Percentiles rank a stretch among this genome's conserved stretches.
Conservation (phyloP, 2,113 vertebrate genomes). For the Myrmophylax atrothorax region DNA sequence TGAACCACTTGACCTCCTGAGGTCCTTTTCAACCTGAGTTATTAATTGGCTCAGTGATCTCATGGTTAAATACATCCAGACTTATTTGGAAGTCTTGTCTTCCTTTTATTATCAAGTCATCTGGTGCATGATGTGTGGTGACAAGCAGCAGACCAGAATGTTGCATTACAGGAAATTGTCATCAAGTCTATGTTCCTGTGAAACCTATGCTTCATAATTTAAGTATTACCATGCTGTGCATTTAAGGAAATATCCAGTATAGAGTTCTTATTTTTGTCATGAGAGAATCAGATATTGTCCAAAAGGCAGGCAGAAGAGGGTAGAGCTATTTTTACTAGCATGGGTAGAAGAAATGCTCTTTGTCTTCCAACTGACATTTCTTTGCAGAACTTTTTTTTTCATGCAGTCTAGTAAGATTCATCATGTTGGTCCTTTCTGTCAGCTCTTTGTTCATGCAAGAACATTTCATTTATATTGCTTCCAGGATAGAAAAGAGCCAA, state of each 20-base stretch:
- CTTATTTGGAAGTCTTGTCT: background rate
- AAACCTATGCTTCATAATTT: background rate
- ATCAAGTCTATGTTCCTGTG: background rate
- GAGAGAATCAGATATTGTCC: conserved; percentile 31
- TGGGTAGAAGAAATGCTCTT: conserved; percentile 24
- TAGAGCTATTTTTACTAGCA: background rate
- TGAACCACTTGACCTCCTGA: background rate
- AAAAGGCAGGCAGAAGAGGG: conserved; percentile 26
- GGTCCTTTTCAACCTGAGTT: background rate
- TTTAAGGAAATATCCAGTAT: background rate
- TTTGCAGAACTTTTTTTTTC: conserved; percentile 6
- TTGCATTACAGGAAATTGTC: background rate
- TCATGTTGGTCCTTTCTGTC: background rate
- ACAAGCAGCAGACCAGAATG: background rate
- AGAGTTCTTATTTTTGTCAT: background rate
- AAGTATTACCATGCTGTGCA: background rate
- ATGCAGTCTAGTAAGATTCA: background rate
- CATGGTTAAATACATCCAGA: background rate
- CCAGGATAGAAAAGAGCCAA: background rate
- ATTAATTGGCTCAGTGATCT: background rate
- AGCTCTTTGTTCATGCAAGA: conserved; percentile 36
- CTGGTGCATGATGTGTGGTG: background rate
- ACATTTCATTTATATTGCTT: background rate
- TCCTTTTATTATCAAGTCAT: background rate
- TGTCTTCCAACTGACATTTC: conserved; percentile 18